A percentile compares a stretch with the other conserved stretches of the same genome.
These are phyloP conservation scores for Tenthredo mesomela DNA, from an alignment of 2,888 invertebrate genomes.

Conservation along the genomic window DNA sequence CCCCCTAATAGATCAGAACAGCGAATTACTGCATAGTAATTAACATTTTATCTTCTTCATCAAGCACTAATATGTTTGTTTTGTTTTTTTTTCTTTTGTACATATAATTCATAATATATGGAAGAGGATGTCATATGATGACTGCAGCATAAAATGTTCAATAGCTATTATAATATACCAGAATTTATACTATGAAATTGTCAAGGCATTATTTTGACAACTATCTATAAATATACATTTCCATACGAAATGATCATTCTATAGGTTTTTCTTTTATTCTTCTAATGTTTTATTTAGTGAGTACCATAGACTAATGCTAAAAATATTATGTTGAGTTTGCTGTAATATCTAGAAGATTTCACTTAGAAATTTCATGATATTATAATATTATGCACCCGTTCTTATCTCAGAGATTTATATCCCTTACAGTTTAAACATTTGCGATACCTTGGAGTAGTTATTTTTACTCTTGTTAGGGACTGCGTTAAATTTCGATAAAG, in stretches of 20 bases:
- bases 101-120: constrained; percentile 29
- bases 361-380: neutral
- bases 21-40: neutral
- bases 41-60: constrained; percentile 31
- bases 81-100: neutral
- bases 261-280: neutral
- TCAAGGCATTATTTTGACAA: neutral
- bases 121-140: constrained; percentile 35
- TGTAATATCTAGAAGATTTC: neutral
- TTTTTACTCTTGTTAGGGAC: neutral
- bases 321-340: constrained; percentile 28
- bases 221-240: constrained; percentile 11
- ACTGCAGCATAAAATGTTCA: constrained; percentile 25
- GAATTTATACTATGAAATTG: constrained; percentile 3
- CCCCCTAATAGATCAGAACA: neutral
- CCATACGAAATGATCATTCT: neutral
- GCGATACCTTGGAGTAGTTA: constrained; percentile 36
- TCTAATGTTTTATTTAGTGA: neutral
- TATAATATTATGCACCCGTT: constrained; percentile 31
- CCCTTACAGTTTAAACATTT: constrained; percentile 17
- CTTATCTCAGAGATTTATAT: constrained; percentile 3
- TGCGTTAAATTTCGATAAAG: neutral
- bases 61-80: constrained; percentile 11
- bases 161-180: constrained; percentile 11
- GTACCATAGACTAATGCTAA: constrained; percentile 23